A percentile compares a stretch with the other conserved stretches of the same genome.
These are phyloP conservation scores for Embidobia sp. DNA, from an alignment of 2,888 invertebrate genomes.

Conservation along the genomic window DNA sequence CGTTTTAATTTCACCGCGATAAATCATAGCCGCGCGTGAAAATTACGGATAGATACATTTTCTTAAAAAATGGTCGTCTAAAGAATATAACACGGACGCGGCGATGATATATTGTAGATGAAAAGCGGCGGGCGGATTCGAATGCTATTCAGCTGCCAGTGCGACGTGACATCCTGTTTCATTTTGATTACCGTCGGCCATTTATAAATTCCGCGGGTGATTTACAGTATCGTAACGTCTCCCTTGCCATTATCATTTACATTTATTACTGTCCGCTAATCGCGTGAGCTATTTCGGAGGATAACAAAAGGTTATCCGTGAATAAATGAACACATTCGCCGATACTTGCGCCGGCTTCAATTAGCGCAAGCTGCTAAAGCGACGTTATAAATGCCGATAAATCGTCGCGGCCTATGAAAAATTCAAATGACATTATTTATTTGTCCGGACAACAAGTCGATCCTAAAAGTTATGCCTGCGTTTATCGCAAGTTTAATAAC, in stretches of 20 bases:
- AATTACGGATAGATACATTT: conserved; percentile 60
- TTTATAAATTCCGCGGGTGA: conserved; percentile 59
- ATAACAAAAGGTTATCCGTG: conserved; percentile 62
- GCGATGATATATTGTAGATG: conserved; percentile 57
- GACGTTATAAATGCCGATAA: conserved; percentile 42
- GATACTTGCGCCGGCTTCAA: conserved; percentile 53
- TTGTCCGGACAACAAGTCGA: conserved; percentile 17
- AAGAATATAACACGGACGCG: conserved; percentile 47
- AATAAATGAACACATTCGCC: conserved; percentile 61
- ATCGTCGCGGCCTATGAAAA: conserved; percentile 37
- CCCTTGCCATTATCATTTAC: conserved; percentile 61
- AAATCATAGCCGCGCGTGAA: conserved; percentile 44
- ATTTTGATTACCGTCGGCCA: conserved; percentile 61
- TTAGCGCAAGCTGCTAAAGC: conserved; percentile 55
- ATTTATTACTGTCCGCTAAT: conserved; percentile 62
- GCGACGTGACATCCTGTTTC: conserved; percentile 64
- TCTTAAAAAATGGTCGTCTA: conserved; percentile 60
- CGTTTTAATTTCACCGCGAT: conserved; percentile 47
- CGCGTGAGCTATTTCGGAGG: conserved; percentile 53
- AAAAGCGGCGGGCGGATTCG: conserved; percentile 56
- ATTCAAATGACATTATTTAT: conserved; percentile 52
- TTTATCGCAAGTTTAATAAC: conserved; percentile 41
- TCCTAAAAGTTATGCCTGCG: conserved; percentile 38
- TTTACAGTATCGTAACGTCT: conserved; percentile 60
- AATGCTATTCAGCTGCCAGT: conserved; percentile 63